phyloP scores from a whole-genome alignment of 2,797 vertebrate genomes.

The Trematomus bernacchii region DNA sequence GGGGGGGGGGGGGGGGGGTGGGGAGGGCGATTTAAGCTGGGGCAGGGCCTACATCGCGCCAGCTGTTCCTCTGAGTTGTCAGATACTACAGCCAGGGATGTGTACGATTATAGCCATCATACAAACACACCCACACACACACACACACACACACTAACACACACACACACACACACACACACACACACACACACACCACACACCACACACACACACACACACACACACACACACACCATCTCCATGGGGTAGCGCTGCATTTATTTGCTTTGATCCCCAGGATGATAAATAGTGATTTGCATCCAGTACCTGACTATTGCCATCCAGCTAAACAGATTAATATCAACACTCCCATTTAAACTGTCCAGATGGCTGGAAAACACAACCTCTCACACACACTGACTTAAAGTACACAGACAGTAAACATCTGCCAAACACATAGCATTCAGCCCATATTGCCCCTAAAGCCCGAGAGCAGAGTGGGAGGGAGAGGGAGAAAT shows the following conservation, averaged over 20 bases:
- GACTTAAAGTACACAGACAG: slow-evolving; percentile 64
- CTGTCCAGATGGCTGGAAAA: slow-evolving; percentile 84
- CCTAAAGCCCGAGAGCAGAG: slow-evolving; percentile 70
- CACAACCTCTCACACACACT: slow-evolving; percentile 53
- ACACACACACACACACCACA: slow-evolving; percentile 12
- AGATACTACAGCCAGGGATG: slow-evolving; percentile 55
- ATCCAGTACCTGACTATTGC: slow-evolving; percentile 72
- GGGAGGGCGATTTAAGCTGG: slow-evolving; percentile 29
- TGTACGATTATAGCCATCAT: slow-evolving; percentile 37
- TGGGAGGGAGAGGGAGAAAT: slow-evolving; percentile 60
- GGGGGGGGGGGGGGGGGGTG: slow-evolving; percentile 30
- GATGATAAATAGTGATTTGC: slow-evolving; percentile 77
- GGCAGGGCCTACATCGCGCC: slow-evolving; percentile 51
- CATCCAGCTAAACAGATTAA: slow-evolving; percentile 87
- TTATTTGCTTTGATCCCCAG: slow-evolving; percentile 69
- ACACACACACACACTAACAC: slow-evolving; percentile 42
- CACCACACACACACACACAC: slow-evolving; percentile 3
- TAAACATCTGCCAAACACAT: slow-evolving; percentile 85
- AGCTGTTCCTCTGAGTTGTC: slow-evolving; percentile 82
- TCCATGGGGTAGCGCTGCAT: slow-evolving; percentile 42
- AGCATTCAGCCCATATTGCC: slow-evolving; percentile 72
- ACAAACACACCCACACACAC: slow-evolving; percentile 13
- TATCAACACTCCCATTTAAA: slow-evolving; percentile 85
- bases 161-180: slow-evolving; percentile 5
- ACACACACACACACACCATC: slow-evolving; percentile 31